Evolutionary conservation across 2,797 vertebrate genomes (phyloP), one percentile per base, ranked within the genome.

Genomic region (Petrocephalus schoutedeni): DNA sequence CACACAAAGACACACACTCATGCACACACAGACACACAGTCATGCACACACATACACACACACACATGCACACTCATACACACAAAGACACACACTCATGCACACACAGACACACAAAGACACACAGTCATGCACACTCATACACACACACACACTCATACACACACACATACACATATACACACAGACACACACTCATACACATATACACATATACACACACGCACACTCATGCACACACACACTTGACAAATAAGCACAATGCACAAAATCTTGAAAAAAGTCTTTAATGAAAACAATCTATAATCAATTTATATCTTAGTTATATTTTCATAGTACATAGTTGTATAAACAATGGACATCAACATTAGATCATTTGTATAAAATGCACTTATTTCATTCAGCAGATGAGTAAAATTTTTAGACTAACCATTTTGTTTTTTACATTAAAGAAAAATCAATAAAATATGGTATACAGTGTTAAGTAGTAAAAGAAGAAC

Each of bases 251-350:
- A 51, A 51, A 83, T 45, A 45, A 45, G 41, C 49, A 83, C 45
- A 19, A 21, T 41, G 53, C n/a, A 83, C 45, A 83, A 83, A 54
- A 51, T 89, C 90, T 92, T 91, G 91, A 90, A 92, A 92, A 91
- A 91, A 85, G 91, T 94, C 92, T 96, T 96, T 96, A 96, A 96
- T 96, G 93, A 94, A 94, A 91, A 88, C 93, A 91, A 85, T 90
- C 95, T 94, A 95, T 94, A 95, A 92, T 95, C 91, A 95, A 90
- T 96, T 92, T 87, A 92, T 94, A 95, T 94, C 92, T 93, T 94
- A 92, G 89, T 89, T 96, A 95, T 94, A 95, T 93, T 95, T 95
- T 96, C 94, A 96, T 96, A 96, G 94, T 94, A 96, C 95, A 96
- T 96, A 96, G 95, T 95, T 94, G 93, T 95, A 96, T 95, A 96